Evolutionary conservation across 92 coral and sea anemone genomes (phyloP).

Genomic region (Zoanthus solanderi): DNA sequence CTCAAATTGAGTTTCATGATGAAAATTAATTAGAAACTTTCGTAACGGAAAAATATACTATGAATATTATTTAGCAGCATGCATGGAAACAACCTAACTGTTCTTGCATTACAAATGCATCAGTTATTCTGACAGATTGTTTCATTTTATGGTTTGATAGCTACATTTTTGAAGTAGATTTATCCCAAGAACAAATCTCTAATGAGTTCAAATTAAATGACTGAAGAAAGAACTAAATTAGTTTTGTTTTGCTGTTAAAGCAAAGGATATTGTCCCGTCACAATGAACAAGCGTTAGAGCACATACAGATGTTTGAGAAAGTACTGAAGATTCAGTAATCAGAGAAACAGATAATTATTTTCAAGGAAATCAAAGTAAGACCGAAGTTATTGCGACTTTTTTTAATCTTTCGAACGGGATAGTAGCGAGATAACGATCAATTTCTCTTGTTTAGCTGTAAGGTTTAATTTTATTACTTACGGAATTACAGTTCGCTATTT

Average conservation of each 20-base stretch:
- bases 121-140: not conserved
- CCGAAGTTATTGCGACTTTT: slow-evolving; percentile 22
- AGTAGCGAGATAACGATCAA: slow-evolving; percentile 20
- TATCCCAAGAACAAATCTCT: not conserved
- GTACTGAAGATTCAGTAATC: not conserved
- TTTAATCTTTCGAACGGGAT: slow-evolving; percentile 40
- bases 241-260: slow-evolving; percentile 30
- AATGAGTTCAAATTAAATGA: slow-evolving; percentile 27
- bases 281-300: slow-evolving; percentile 17
- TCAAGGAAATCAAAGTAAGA: slow-evolving; percentile 26
- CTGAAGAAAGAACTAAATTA: slow-evolving; percentile 39
- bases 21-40: slow-evolving; percentile 36
- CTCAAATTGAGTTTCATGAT: slow-evolving; percentile 14
- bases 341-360: not conserved
- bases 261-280: slow-evolving; percentile 16
- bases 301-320: not conserved
- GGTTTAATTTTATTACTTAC: slow-evolving; percentile 26
- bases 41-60: not conserved
- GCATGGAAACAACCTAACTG: not conserved
- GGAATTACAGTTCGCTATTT: slow-evolving; percentile 3
- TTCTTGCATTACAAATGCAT: not conserved
- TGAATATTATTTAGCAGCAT: not conserved
- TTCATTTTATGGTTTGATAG: not conserved
- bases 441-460: slow-evolving; percentile 7
- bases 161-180: not conserved